These are phyloP conservation scores for Heptranchias perlo DNA, from an alignment of 2,113 vertebrate genomes.

Conservation along the genomic window DNA sequence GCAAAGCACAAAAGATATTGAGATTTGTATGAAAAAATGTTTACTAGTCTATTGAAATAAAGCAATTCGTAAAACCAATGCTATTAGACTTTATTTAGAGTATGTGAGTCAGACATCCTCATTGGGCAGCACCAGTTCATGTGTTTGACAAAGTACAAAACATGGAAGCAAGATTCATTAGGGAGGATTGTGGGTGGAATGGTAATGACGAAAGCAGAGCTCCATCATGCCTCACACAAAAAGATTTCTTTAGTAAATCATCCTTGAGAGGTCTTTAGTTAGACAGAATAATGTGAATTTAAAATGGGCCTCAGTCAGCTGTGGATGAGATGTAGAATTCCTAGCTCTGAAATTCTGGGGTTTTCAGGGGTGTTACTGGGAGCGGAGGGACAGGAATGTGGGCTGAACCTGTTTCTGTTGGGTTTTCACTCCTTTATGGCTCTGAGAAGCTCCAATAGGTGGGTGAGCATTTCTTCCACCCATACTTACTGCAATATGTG, in stretches of 20 bases:
- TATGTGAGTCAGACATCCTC: not conserved
- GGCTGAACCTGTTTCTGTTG: no score
- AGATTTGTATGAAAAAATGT: not conserved
- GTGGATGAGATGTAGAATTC: no score
- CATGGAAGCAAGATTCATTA: not conserved
- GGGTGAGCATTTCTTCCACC: no score
- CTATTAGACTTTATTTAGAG: not conserved
- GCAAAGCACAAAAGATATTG: not conserved
- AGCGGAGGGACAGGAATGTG: no score
- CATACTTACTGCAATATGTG: no score
- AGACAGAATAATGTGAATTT: no score
- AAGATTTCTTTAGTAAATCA: not conserved
- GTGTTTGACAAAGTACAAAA: not conserved
- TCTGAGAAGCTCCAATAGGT: no score
- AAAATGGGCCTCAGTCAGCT: no score
- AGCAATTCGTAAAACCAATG: not conserved
- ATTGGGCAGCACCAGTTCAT: not conserved
- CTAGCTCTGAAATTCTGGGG: no score
- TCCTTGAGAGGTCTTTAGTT: no score
- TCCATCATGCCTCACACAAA: not conserved
- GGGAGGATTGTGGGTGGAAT: not conserved
- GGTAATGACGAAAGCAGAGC: not conserved
- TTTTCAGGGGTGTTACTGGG: no score
- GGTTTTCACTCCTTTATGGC: no score
- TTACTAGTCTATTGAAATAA: not conserved